Base-by-base conservation (phyloP, 2,113 vertebrate species). In the Passer domesticus region DNA sequence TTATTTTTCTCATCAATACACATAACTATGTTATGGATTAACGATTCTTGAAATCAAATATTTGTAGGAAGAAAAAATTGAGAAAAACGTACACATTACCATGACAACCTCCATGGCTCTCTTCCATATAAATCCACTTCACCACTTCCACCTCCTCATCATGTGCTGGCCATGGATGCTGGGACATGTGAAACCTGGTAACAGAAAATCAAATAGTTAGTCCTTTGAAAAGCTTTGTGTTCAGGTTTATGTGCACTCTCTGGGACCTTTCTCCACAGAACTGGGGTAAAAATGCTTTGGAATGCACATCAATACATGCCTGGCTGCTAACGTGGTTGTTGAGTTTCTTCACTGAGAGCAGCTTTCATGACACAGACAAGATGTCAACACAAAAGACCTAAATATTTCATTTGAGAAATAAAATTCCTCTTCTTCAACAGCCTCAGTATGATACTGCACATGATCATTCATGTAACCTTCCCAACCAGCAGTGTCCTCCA, bases 71-170 rank as follows among this genome's bases (percentile, higher is more conserved):
- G 47, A 44, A 44, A 35, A 47, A 43, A 23, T 37, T 8, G 59
- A 70, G 33, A 46, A 69, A 60, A 91, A 64, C 2, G 1, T 62
- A 53, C 4, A 72, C 18, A 94, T 97, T 96, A 98, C 98, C 97
- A 6, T 98, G 97, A 78, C 98, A 98, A 28, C 96, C 96, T 91
- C 96, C 97, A 5, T 98, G 97, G 13, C 27, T 49, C 2, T 91
- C n/a, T 82, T 97, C 95, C 95, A 93, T 97, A 81, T 97, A 96
- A 13, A n/a, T 88, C 98, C 97, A 98, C 68, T 98, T 98, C 43
- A 98, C 66, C 0, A 97, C 97, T 95, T 97, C 95, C 53, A 30
- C 97, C 97, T 19, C 94, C 87, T 97, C 97, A 98, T 9, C 93
- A 95, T 5, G 93, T 97, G 1, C 95, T 97, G 25, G 98, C 97